A percentile compares a stretch with the other conserved stretches of the same genome.
These are phyloP conservation scores for Agrochola lychnidis DNA, from an alignment of 2,888 invertebrate species.

Conservation along the genomic window DNA sequence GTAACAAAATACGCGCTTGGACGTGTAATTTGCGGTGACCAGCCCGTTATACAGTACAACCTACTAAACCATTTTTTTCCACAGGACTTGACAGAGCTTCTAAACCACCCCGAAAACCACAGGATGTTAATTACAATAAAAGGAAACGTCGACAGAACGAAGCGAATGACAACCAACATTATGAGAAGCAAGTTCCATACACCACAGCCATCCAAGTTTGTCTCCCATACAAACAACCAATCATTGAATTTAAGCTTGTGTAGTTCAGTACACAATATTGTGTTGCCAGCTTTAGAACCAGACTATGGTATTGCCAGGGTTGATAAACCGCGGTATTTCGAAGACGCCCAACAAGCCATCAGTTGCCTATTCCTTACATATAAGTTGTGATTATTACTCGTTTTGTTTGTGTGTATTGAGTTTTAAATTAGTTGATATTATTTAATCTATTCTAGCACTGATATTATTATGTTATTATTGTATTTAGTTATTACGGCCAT, in stretches of 20 bases:
- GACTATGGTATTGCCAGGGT: conserved; percentile 84
- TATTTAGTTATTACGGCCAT: conserved; percentile 19
- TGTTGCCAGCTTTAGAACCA: conserved; percentile 82
- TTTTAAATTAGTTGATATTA: conserved; percentile 35
- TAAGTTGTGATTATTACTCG: conserved; percentile 73
- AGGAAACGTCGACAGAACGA: conserved; percentile 79
- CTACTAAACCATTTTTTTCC: conserved; percentile 6
- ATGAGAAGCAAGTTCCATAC: conserved; percentile 75
- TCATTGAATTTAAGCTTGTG: conserved; percentile 72
- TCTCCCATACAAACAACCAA: conserved; percentile 74
- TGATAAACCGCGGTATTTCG: conserved; percentile 84
- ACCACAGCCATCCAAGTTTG: conserved; percentile 74
- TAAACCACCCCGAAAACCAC: conserved; percentile 82
- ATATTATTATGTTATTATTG: conserved; percentile 41
- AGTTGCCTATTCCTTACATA: conserved; percentile 82
- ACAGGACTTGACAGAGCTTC: conserved; percentile 83
- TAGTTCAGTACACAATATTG: conserved; percentile 57
- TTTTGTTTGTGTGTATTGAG: conserved; percentile 33
- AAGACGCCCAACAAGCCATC: conserved; percentile 85
- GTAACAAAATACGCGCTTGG: background rate
- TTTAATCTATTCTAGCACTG: conserved; percentile 45
- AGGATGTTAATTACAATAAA: conserved; percentile 83
- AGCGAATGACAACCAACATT: conserved; percentile 79
- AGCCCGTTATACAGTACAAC: too few relatives aligned
- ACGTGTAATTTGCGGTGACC: too few relatives aligned